Evolutionary conservation across 2,888 invertebrate species (phyloP), one percentile per base, ranked within the genome.

Genomic region (Noctua janthe): DNA sequence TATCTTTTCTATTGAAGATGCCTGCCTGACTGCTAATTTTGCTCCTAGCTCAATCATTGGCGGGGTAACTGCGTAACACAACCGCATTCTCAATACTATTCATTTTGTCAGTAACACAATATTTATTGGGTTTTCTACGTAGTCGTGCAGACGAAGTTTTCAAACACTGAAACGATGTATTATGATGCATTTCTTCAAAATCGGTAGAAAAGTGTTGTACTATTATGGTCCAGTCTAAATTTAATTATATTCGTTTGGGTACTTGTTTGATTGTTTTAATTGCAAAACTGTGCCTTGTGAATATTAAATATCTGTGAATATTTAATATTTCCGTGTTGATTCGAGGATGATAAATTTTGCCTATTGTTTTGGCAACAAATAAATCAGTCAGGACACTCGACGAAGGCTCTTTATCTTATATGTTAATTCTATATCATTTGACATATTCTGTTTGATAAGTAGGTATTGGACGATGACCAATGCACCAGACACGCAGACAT

Each of bases 341-440:
- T 62, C 20, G 2, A 20, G 23, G 49, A 1, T 17, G 56, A 84
- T 72, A 69, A 54, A 5, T 10, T 66, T 29, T n/a, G 23, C 7
- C 39, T 62, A 62, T 78, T 77, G 71, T 84, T 78, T 78, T 78
- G 69, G 82, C 72, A 70, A 78, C 54, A 43, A 64, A 64, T 64
- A 39, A 54, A 49, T 82, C 11, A 43, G 20, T 11, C 51, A 54
- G 23, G 23, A 56, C 20, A 49, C 2, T 56, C 6, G 11, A 20
- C 20, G n/a, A 49, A 6, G 35, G 17, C 56, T 56, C 17, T 74
- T 2, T 43, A 39, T n/a, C 6, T 5, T 5, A 20, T 62, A 8
- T 0, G n/a, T 7, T 20, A 43, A 23, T 47, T 47, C 5, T 47
- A n/a, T 15, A 6, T 35, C 2, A 17, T 15, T 23, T 47, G 20